Evolutionary conservation across 2,888 invertebrate genomes (phyloP), one percentile per base, ranked within the genome.

Genomic region (Tetragonula carbonaria): DNA sequence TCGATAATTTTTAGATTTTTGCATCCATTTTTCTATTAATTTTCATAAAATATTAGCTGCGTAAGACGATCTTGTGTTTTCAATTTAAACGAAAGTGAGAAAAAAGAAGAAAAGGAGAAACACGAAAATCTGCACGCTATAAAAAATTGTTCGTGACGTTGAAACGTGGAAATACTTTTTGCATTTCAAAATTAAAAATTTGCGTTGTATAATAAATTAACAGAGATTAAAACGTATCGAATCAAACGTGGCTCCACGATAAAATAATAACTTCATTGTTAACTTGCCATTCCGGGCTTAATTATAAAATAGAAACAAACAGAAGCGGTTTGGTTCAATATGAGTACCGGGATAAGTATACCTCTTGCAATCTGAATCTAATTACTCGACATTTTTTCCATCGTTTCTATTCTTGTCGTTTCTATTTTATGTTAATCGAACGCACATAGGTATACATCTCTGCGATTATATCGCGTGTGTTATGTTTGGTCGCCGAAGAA

Each of bases 351-450:
- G 72, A 67, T 21, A 55, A 45, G 38, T 16, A n/a, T 63, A 55
- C 57, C 28, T 50, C 55, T 66, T 50, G 50, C 18, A 68, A 68
- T 75, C 67, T 51, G 53, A 63, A 55, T 67, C 81, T 67, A 63
- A 73, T 78, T 78, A 72, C 62, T 33, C 45, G 28, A 57, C 18
- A 71, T 59, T 57, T 59, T 57, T 77, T 51, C 57, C 21, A 8
- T 59, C 57, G 28, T 45, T 45, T 45, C 57, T 53, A n/a, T 77
- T 53, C 59, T 38, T 45, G 71, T 66, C 77, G 23, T 57, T 38
- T 33, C 80, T 28, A 80, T 80, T 78, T 78, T 81, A 78, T 78
- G 78, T 68, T 73, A 78, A 81, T 78, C 73, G 50, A 23, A 23
- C 55, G 59, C 11, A 45, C 38, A 38, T 55, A 5, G 1, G 8